Conservation (phyloP, 23 tunicate genomes). For the Ciona savignyi region DNA sequence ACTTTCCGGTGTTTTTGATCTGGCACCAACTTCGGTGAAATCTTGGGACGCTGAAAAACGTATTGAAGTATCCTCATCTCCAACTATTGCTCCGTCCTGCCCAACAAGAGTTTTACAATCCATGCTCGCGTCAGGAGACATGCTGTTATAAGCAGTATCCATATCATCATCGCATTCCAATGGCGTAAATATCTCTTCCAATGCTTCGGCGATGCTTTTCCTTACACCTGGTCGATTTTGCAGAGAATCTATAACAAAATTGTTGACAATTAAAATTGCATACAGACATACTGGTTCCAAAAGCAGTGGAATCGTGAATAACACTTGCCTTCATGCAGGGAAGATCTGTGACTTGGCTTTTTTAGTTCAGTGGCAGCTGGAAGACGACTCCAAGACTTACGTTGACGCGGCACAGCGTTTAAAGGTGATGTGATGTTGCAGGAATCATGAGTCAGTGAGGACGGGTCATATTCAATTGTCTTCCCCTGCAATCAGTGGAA, state of each 20-base stretch:
- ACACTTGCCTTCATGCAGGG: constrained; percentile 17
- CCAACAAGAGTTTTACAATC: constrained; percentile 45
- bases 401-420: constrained; percentile 13
- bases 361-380: constrained; percentile 11
- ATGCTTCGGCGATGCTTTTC: constrained; percentile 66
- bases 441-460: constrained; percentile 25
- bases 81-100: constrained; percentile 14
- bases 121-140: constrained; percentile 73
- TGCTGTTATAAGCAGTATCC: constrained; percentile 19
- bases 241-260: neutral
- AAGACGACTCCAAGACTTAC: constrained; percentile 31
- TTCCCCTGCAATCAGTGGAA: too few species aligned
- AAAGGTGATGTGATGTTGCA: constrained; percentile 9
- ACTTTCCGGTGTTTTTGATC: constrained; percentile 68
- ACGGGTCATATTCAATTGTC: neutral
- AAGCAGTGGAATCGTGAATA: neutral
- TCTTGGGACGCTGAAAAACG: constrained; percentile 3
- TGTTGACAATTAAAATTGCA: neutral
- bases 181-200: constrained; percentile 67
- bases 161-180: constrained; percentile 24
- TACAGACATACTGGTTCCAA: neutral
- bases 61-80: constrained; percentile 27
- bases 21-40: neutral
- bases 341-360: constrained; percentile 1
- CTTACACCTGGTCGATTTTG: constrained; percentile 25